phyloP scores from a whole-genome alignment of 2,888 invertebrate genomes.

The Pollenia labialis region DNA sequence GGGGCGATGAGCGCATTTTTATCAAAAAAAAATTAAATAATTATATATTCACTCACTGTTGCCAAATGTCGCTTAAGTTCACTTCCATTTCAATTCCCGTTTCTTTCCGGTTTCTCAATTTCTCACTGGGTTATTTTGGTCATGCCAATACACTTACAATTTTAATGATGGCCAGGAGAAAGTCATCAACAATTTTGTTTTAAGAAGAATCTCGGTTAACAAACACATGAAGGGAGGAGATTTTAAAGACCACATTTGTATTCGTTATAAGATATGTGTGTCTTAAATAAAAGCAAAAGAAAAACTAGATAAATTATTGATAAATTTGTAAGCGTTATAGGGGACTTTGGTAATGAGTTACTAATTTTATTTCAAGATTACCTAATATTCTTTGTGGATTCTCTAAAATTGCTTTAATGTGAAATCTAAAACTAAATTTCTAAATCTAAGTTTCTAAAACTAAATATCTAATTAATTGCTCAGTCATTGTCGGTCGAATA shows the following conservation, averaged over 20 bases:
- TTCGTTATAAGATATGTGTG: conserved; percentile 12
- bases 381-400: no score
- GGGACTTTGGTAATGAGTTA: neutral
- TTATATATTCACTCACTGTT: no score
- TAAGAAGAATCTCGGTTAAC: conserved; percentile 20
- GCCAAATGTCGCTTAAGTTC: no score
- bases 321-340: neutral
- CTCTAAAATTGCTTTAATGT: no score
- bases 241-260: conserved; percentile 19
- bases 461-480: no score
- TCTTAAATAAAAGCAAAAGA: conserved; percentile 4
- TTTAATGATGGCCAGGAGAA: conserved; percentile 43
- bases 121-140: neutral
- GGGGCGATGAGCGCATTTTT: no score
- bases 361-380: neutral
- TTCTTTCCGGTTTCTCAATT: neutral
- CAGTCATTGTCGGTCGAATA: no score
- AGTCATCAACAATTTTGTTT: conserved; percentile 12
- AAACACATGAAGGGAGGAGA: neutral
- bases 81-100: no score
- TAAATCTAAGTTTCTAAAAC: no score
- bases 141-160: conserved; percentile 18
- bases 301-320: neutral
- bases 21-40: no score
- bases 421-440: no score